phyloP scores from a whole-genome alignment of 2,888 invertebrate species.

The Diarsia brunnea region DNA sequence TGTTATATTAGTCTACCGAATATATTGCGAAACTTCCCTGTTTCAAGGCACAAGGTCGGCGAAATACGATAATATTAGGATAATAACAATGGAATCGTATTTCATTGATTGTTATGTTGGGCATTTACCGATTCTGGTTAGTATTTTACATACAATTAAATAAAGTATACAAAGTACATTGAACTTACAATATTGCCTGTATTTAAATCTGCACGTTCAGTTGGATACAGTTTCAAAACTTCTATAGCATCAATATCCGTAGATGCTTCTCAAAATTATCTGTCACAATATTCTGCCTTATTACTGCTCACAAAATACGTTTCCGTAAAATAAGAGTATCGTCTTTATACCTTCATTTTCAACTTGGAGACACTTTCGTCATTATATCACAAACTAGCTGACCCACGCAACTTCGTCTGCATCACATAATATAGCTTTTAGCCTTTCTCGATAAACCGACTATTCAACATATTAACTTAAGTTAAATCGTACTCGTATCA shows the following conservation, averaged over 20 bases:
- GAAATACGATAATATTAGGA: constrained; percentile 20
- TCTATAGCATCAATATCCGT: neutral
- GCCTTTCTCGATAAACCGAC: too few species aligned
- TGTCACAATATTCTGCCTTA: too few species aligned
- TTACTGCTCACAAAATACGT: neutral
- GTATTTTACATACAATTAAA: neutral
- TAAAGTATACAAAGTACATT: neutral
- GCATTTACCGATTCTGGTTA: neutral
- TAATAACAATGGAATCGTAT: constrained; percentile 13
- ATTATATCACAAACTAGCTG: too few species aligned
- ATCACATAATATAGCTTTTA: too few species aligned
- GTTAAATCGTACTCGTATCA: too few species aligned
- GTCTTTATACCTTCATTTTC: neutral
- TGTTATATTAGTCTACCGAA: neutral
- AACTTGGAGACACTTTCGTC: too few species aligned
- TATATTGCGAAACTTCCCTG: constrained; percentile 11
- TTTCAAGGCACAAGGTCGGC: constrained; percentile 48
- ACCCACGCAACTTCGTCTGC: too few species aligned
- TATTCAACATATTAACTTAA: too few species aligned
- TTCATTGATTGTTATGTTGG: constrained; percentile 5
- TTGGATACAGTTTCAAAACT: neutral
- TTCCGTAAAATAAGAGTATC: neutral
- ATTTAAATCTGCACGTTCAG: neutral
- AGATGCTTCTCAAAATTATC: too few species aligned
- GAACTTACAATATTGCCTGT: neutral